Conservation (phyloP, 2,888 invertebrate species). For the Pedicia rivosa region DNA sequence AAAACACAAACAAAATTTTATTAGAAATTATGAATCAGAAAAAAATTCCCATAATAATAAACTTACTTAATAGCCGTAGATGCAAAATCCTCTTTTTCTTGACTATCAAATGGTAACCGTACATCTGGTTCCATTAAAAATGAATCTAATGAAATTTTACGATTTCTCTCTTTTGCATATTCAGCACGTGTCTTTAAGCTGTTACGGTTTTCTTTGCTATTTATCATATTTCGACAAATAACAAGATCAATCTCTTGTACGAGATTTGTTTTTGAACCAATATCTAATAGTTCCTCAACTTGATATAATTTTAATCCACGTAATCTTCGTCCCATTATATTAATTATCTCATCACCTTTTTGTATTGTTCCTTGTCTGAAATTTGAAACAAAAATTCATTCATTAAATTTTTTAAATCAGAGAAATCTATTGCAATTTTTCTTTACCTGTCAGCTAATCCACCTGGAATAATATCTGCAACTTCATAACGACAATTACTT, state of each 20-base stretch:
- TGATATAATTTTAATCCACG: slow-evolving; percentile 47
- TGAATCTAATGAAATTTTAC: no score
- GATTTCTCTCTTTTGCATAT: not conserved
- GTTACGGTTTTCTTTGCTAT: not conserved
- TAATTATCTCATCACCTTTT: slow-evolving; percentile 54
- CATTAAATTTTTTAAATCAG: not conserved
- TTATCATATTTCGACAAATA: slow-evolving; percentile 33
- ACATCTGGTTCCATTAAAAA: no score
- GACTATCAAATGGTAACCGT: no score
- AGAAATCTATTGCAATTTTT: not conserved
- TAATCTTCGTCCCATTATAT: slow-evolving; percentile 52
- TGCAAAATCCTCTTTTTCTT: slow-evolving; percentile 3
- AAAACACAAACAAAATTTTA: not conserved
- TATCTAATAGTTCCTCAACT: slow-evolving; percentile 46
- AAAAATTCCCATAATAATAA: not conserved
- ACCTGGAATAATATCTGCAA: slow-evolving; percentile 53
- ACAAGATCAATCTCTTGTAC: slow-evolving; percentile 44
- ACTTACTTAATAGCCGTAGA: slow-evolving; percentile 4
- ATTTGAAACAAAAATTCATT: slow-evolving; percentile 13
- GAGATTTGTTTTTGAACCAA: slow-evolving; percentile 20
- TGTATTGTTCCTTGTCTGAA: slow-evolving; percentile 45
- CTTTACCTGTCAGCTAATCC: slow-evolving; percentile 51
- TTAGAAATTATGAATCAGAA: not conserved
- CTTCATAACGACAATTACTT: slow-evolving; percentile 37
- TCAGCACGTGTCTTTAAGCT: not conserved